Percentiles rank a stretch among this genome's conserved stretches.
Evolutionary conservation across 2,888 invertebrate species (phyloP).

Genomic region (Erpobdella octoculata): DNA sequence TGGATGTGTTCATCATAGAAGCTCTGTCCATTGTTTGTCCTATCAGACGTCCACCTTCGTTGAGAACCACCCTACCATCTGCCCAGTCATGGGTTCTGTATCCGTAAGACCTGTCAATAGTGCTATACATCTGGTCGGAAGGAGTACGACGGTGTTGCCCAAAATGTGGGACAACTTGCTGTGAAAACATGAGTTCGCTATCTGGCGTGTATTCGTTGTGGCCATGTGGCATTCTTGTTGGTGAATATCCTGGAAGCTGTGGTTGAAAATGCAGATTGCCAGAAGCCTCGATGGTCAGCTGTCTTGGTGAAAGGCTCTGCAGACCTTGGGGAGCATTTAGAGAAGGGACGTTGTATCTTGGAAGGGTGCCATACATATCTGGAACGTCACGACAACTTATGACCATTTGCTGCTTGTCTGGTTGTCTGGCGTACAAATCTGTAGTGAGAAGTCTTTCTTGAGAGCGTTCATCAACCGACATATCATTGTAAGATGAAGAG

Average conservation of each 20-base stretch:
- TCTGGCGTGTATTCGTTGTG: background rate
- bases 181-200: background rate
- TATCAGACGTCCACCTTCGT: background rate
- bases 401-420: slow-evolving; percentile 32
- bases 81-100: slow-evolving; percentile 14
- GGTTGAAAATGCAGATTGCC: slow-evolving; percentile 5
- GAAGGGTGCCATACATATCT: slow-evolving; percentile 16
- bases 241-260: slow-evolving; percentile 3
- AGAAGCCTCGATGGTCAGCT: background rate
- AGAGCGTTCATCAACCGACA: slow-evolving; percentile 21
- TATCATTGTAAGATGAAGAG: slow-evolving; percentile 35
- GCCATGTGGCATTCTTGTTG: background rate
- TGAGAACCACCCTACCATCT: background rate
- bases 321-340: background rate
- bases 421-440: slow-evolving; percentile 34
- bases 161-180: slow-evolving; percentile 8
- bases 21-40: background rate
- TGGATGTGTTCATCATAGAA: slow-evolving; percentile 1
- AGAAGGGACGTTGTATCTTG: slow-evolving; percentile 12
- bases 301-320: slow-evolving; percentile 13
- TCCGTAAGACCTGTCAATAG: background rate
- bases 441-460: slow-evolving; percentile 39
- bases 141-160: slow-evolving; percentile 12
- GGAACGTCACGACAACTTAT: background rate
- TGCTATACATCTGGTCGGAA: slow-evolving; percentile 20